Evolutionary conservation across 2,888 invertebrate genomes (phyloP).

Genomic region (Scelioninae gen. 2): DNA sequence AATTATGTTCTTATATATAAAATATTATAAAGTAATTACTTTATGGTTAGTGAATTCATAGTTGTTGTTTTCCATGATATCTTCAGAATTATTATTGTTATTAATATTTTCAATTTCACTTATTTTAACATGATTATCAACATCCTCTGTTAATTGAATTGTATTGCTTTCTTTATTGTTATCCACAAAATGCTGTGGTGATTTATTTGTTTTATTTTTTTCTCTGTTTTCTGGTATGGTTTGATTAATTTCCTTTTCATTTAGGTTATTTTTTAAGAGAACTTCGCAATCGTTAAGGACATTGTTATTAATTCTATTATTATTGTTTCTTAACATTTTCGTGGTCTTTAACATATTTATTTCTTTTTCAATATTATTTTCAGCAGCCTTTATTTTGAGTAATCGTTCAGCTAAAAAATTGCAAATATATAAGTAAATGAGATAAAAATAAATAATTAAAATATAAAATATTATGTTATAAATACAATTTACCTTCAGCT

Average conservation of each 20-base stretch:
- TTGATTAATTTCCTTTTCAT: neutral
- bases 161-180: neutral
- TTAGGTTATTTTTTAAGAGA: conserved; percentile 6
- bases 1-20: too few species aligned
- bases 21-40: neutral
- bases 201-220: neutral
- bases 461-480: neutral
- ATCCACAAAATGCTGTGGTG: neutral
- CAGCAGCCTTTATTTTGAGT: conserved; percentile 2
- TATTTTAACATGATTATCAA: neutral
- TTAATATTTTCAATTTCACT: neutral
- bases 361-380: neutral
- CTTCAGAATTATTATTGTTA: neutral
- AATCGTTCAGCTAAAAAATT: neutral
- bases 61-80: neutral
- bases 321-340: neutral
- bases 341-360: neutral
- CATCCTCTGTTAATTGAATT: neutral
- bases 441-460: neutral
- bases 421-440: neutral
- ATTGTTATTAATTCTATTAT: neutral
- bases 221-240: neutral
- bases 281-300: conserved; percentile 1
- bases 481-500: conserved; percentile 12
- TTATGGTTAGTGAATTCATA: neutral